Percentiles rank a stretch among this genome's conserved stretches.
Conservation (phyloP, 2,113 vertebrate species). For the Daboia siamensis region DNA sequence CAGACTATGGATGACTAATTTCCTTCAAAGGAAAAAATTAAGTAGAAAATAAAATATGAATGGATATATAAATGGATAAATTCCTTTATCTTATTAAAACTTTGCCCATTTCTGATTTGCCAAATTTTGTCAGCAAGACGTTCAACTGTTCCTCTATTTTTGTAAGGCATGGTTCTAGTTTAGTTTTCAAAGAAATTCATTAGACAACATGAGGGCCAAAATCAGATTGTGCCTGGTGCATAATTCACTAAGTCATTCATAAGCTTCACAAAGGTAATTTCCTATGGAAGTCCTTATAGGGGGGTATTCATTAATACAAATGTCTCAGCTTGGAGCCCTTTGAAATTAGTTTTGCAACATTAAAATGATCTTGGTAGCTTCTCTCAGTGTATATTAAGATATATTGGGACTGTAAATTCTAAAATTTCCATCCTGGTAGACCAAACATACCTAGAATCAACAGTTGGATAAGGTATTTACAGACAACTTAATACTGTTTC, state of each 20-base stretch:
- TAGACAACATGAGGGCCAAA: constrained; percentile 8
- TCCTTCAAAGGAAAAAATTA: background rate
- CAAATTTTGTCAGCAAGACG: background rate
- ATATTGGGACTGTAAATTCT: background rate
- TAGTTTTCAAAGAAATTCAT: constrained; percentile 8
- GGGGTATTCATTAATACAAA: background rate
- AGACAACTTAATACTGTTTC: background rate
- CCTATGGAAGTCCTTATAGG: background rate
- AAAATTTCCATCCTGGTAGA: background rate
- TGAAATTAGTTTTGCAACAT: background rate
- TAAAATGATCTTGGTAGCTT: background rate
- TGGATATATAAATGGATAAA: background rate
- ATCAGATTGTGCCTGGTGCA: background rate
- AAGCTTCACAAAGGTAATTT: background rate
- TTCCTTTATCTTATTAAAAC: constrained; percentile 12
- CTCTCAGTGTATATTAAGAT: background rate
- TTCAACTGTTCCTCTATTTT: constrained; percentile 11
- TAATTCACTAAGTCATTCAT: constrained; percentile 5
- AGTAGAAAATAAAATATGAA: background rate
- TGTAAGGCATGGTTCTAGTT: constrained; percentile 2
- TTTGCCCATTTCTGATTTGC: background rate
- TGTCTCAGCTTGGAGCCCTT: background rate
- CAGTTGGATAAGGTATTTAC: background rate
- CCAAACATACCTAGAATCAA: background rate
- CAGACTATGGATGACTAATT: background rate